Base-by-base conservation (phyloP, 2,113 vertebrate genomes). In the Grantiella picta region DNA sequence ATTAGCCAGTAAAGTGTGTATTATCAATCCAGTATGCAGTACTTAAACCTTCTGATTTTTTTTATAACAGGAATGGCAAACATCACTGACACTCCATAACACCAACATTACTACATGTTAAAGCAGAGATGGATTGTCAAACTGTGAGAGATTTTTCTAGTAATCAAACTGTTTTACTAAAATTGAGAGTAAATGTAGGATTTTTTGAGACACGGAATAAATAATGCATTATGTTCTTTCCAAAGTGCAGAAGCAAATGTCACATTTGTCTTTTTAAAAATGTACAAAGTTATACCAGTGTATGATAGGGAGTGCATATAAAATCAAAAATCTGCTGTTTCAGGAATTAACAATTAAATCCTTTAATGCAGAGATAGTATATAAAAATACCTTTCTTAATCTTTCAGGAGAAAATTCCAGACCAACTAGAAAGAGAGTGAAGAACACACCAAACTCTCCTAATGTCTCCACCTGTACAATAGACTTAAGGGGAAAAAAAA, bases 391-490 rank as follows among this genome's bases (percentile, higher is more conserved):
- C 99, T 99, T 99, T 95, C 98, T 98, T 73, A 99, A 97, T 81
- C 98, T 99, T 95, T 99, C 99, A 29, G 99, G 99, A 72, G 99
- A 99, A 97, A 99, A 99, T 95, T 99, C 99, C 87, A 99, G 96
- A 70, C 99, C 99, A 57, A 99, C 99, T 57, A 99, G 97, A 94
- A 99, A 99, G n/a, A 99, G 98, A n/a, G 99, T 99, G 91, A 99
- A 99, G 98, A 99, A 99, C 24, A 99, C 99, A 17, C 99, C 99
- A 87, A 99, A 97, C 86, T 99, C 99, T 91, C 99, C 99, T 63
- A 99, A 94, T 0, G 99, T 99, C 95, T 99, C 99, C 97, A 99
- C 99, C 97, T 99, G 99, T 29, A 99, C 99, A 97, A 99, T 99
- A 47, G 99, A 99, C 99, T 99, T 57, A 9, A 12, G 8, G 12